Base-by-base conservation (phyloP, 2,888 invertebrate species). In the Stenodera caucasica region DNA sequence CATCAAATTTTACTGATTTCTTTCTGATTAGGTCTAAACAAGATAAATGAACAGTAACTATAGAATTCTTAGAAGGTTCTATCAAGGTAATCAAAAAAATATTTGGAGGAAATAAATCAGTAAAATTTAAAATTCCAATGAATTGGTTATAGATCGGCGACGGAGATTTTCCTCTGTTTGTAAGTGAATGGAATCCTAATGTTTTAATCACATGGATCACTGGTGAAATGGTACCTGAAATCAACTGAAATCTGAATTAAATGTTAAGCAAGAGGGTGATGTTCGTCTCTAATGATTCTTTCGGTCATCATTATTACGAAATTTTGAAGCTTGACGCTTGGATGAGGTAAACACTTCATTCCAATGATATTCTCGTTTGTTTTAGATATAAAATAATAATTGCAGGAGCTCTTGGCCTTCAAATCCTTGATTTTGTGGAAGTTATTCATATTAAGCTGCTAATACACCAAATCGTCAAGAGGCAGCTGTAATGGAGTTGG, bases 151-250 rank as follows among this genome's bases (percentile, higher is more conserved):
- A 29, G 70, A 67, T 52, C 66, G 62, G 50, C 63, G 66, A 53
- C 81, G 70, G 85, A 85, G 68, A 81, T 91, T 11, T 86, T 88
- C 71, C 87, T 57, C 90, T 91, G 77, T 88, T 88, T 72, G 82
- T 84, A 7, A 84, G 89, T 6, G 85, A 85, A 68, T 82, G 84
- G 69, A 85, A 89, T 71, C 85, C 87, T 0, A 81, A 82, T 32
- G 80, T 88, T n/a, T 76, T 92, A 30, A 83, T 87, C 57, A 90
- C 85, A 0, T 91, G 91, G 90, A 81, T 90, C n/a, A 83, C 84
- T 52, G 90, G 90, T 1, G 78, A 82, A 49, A 84, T 84, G 68
- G 87, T 88, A 0, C 80, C 82, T 61, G 77, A 84, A 57, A 84
- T 89, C 78, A 92, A 92, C 76, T 77, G 76, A 2, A 72, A 88